Conservation (phyloP, 2,888 invertebrate genomes). For the Pedicia rivosa region DNA sequence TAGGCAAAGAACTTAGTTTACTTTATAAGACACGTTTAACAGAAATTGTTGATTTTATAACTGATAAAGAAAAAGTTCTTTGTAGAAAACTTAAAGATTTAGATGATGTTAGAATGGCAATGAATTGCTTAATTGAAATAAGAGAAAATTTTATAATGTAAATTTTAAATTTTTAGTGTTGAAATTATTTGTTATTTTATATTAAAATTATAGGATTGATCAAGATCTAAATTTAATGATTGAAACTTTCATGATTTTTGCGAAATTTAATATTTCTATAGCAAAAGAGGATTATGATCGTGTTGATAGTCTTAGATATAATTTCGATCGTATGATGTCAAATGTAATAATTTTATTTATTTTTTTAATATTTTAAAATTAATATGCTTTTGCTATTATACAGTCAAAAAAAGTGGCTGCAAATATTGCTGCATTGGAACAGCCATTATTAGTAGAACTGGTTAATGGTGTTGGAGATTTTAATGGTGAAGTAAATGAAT, state of each 20-base stretch:
- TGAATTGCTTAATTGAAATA: slow-evolving; percentile 60
- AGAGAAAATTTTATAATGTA: slow-evolving; percentile 66
- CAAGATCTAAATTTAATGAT: slow-evolving; percentile 59
- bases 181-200: no score
- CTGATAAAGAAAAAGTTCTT: slow-evolving; percentile 53
- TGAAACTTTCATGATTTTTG: slow-evolving; percentile 61
- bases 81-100: slow-evolving; percentile 55
- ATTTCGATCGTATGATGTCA: slow-evolving; percentile 57
- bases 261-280: slow-evolving; percentile 46
- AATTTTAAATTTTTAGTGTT: no score
- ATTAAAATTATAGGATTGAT: slow-evolving; percentile 61
- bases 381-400: slow-evolving; percentile 4
- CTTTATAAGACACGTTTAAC: slow-evolving; percentile 54
- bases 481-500: slow-evolving; percentile 44
- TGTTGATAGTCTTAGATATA: slow-evolving; percentile 61
- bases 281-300: slow-evolving; percentile 63
- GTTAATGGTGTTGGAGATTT: slow-evolving; percentile 52
- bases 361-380: background rate
- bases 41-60: slow-evolving; percentile 59
- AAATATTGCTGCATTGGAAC: slow-evolving; percentile 45
- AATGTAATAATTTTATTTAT: slow-evolving; percentile 44
- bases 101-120: slow-evolving; percentile 63
- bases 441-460: slow-evolving; percentile 54
- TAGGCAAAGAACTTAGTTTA: slow-evolving; percentile 50
- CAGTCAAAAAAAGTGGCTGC: slow-evolving; percentile 22